Evolutionary conservation across 2,888 invertebrate species (phyloP).

Genomic region (Hydrotaea diabolus): DNA sequence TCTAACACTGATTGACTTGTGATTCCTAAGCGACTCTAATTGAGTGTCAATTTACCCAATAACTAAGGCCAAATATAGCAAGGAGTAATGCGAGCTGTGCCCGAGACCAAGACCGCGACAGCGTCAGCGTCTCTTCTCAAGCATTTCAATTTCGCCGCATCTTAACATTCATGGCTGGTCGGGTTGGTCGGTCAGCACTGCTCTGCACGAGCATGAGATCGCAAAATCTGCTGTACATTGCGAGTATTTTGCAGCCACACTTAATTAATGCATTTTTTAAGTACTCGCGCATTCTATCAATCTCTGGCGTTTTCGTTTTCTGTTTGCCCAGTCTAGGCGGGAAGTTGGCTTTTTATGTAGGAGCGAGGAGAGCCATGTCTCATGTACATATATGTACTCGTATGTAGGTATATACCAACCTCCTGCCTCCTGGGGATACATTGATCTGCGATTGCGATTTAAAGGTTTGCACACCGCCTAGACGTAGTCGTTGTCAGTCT

Average conservation of each 20-base stretch:
- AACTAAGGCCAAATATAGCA: conserved; percentile 57
- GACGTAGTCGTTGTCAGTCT: neutral
- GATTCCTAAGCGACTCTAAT: conserved; percentile 79
- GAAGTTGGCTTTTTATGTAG: neutral
- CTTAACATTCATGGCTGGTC: neutral
- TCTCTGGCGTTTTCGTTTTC: neutral
- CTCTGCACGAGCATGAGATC: conserved; percentile 1
- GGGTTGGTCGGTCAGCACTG: conserved; percentile 1
- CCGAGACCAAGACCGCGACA: neutral
- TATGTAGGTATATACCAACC: conserved; percentile 15
- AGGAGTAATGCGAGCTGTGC: conserved; percentile 39
- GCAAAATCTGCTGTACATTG: conserved; percentile 21
- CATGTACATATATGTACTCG: too few species aligned
- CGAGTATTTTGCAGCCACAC: conserved; percentile 38
- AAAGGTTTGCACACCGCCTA: neutral
- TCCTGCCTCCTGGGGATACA: conserved; percentile 60
- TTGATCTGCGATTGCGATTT: conserved; percentile 44
- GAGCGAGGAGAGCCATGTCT: too few species aligned
- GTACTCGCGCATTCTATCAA: conserved; percentile 21
- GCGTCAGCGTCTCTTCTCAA: conserved; percentile 51
- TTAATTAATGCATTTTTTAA: conserved; percentile 56
- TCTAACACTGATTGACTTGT: conserved; percentile 80
- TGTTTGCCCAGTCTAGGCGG: neutral
- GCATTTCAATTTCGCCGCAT: conserved; percentile 56
- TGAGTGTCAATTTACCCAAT: conserved; percentile 71